Evolutionary conservation across 2,113 vertebrate genomes (phyloP), one percentile per base, ranked within the genome.

Genomic region (Rhadina sibilatrix): DNA sequence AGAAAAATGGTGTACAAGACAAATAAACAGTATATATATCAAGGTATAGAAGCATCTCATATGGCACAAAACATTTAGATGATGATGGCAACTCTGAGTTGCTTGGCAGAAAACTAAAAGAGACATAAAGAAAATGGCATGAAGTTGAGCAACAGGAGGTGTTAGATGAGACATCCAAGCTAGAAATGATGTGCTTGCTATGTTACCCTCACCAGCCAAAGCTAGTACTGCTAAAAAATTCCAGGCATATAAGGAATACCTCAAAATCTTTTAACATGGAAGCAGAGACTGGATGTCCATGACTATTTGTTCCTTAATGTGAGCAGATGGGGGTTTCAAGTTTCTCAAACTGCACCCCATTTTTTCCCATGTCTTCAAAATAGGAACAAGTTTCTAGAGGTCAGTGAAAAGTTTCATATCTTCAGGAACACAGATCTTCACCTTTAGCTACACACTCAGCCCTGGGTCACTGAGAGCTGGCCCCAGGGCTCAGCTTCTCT

Each of bases 371-470:
- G 4, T 25, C 27, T 50, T 61, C 49, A 28, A 75, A 68, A 53
- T 0, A 53, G 19, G 28, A 71, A 64, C 4, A 65, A 3, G 15
- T 66, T 75, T 64, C 63, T 76, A 47, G 19, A 79, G 11, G 11
- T 50, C 35, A n/a, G 6, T 27, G 52, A 44, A 35, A n/a, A 54
- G 10, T 69, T 91, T 59, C 22, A 27, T 16, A 15, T n/a, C 17
- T 16, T 66, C 11, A 37, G 50, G 22, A 82, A 56, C 11, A 22
- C 21, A 66, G 42, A 57, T 5, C 23, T 23, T 70, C 40, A 15
- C 14, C 18, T 65, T 33, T 49, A 50, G 38, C 22, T 31, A 18
- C 11, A 35, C 4, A 2, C 0, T 0, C 18, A 19, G 9, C 21
- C 24, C 18, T 28, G 37, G 8, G 13, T n/a, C 53, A 17, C 76